These are phyloP conservation scores for Lordiphosa mommai DNA, from an alignment of 1,140 invertebrate species.

Conservation along the genomic window DNA sequence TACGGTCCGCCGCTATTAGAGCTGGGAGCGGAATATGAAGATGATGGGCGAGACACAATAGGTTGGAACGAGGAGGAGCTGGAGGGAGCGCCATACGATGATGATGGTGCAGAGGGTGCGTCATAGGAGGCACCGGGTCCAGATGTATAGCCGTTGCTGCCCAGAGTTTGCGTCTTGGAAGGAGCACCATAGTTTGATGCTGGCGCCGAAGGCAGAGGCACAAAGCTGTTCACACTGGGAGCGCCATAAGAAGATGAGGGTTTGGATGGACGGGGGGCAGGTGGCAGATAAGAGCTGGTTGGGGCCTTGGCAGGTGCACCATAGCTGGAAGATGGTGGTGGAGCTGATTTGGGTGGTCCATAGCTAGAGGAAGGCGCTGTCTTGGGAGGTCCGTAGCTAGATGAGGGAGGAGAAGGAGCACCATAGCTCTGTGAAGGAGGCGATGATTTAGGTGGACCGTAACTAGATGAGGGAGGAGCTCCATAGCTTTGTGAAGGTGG, in stretches of 20 bases:
- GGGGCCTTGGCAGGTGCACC: conserved; percentile 64
- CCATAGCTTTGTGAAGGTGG: too few relatives aligned
- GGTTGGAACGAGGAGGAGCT: conserved; percentile 60
- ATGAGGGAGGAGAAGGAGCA: conserved; percentile 77
- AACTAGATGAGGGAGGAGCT: conserved; percentile 59
- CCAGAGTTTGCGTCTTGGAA: conserved; percentile 54
- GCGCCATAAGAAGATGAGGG: conserved; percentile 69
- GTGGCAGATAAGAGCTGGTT: conserved; percentile 58
- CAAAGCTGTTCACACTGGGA: conserved; percentile 78
- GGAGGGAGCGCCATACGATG: conserved; percentile 79
- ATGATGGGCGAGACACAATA: conserved; percentile 43
- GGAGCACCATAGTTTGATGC: conserved; percentile 76
- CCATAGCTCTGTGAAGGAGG: conserved; percentile 69
- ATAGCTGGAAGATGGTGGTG: conserved; percentile 78
- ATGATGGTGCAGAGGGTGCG: conserved; percentile 48
- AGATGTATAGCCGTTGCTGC: conserved; percentile 61
- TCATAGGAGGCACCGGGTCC: conserved; percentile 49
- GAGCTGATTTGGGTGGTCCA: conserved; percentile 61
- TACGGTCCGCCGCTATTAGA: conserved; percentile 39
- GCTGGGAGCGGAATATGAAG: conserved; percentile 45
- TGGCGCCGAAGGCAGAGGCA: conserved; percentile 66
- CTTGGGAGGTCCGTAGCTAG: conserved; percentile 79
- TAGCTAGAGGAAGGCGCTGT: conserved; percentile 57
- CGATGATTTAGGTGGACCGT: conserved; percentile 78
- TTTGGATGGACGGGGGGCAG: conserved; percentile 41